phyloP scores from a whole-genome alignment of 2,113 vertebrate species.

The Uria lomvia region DNA sequence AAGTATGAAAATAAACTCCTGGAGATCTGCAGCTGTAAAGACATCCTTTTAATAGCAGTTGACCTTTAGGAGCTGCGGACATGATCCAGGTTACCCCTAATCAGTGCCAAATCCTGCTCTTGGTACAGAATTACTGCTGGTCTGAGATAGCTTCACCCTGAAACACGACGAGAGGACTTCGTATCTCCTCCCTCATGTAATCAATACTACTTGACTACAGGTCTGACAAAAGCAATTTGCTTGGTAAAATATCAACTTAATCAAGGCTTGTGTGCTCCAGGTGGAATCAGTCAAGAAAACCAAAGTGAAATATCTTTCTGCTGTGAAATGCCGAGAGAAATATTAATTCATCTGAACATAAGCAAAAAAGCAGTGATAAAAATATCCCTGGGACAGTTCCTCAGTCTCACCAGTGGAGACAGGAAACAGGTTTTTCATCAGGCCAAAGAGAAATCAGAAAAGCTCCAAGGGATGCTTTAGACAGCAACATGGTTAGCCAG shows the following conservation, averaged over 20 bases:
- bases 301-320: not conserved
- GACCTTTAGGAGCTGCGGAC: not conserved
- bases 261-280: not conserved
- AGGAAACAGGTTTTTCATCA: not conserved
- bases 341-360: not conserved
- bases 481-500: not conserved
- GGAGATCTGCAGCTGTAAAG: not conserved
- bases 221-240: not conserved
- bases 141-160: not conserved
- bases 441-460: not conserved
- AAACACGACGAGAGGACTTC: not conserved
- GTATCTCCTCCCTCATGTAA: not conserved
- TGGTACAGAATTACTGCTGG: not conserved
- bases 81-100: not conserved
- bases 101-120: not conserved
- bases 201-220: not conserved
- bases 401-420: not conserved
- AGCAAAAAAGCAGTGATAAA: not conserved
- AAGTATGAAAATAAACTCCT: not conserved
- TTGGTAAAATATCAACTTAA: not conserved
- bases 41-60: not conserved
- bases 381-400: not conserved
- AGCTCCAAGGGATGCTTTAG: not conserved
- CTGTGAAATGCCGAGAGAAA: not conserved
- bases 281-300: not conserved